A percentile compares a stretch with the other conserved stretches of the same genome.
Evolutionary conservation across 2,797 vertebrate genomes (phyloP).

Genomic region (Valencia hispanica): DNA sequence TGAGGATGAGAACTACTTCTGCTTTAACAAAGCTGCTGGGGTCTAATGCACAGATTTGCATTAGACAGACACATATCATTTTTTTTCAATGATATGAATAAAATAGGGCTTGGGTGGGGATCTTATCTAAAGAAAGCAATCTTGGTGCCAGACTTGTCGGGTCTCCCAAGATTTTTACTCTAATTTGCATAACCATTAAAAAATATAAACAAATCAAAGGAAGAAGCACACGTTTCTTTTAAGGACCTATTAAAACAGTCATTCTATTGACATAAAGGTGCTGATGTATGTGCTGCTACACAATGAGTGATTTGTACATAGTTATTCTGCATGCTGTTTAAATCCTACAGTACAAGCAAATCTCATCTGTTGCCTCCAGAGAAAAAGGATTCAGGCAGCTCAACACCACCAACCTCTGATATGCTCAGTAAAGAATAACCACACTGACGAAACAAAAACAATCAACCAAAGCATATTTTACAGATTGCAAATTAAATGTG

Average conservation of each 20-base stretch:
- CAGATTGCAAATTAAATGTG: constrained; percentile 3
- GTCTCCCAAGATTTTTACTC: constrained; percentile 15
- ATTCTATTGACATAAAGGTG: constrained; percentile 53
- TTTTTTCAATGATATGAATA: background rate
- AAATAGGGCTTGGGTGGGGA: constrained; percentile 5
- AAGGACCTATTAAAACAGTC: constrained; percentile 63
- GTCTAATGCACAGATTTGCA: constrained; percentile 7
- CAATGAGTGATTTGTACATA: constrained; percentile 33
- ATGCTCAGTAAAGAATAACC: constrained; percentile 22
- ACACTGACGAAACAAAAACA: constrained; percentile 19
- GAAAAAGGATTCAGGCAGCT: background rate
- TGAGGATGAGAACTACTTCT: constrained; percentile 21
- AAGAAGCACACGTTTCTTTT: constrained; percentile 43
- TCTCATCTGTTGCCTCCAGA: constrained; percentile 36
- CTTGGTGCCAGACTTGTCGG: constrained; percentile 9
- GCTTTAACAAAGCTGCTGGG: constrained; percentile 35
- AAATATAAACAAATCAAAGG: constrained; percentile 9
- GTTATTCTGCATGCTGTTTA: constrained; percentile 19
- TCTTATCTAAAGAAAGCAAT: background rate
- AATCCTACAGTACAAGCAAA: constrained; percentile 47
- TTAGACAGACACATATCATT: constrained; percentile 19
- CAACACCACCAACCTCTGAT: constrained; percentile 22
- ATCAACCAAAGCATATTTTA: background rate
- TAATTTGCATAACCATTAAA: constrained; percentile 27
- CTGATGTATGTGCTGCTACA: constrained; percentile 64